Conservation (phyloP, 2,888 invertebrate species). For the Allygus modestus region DNA sequence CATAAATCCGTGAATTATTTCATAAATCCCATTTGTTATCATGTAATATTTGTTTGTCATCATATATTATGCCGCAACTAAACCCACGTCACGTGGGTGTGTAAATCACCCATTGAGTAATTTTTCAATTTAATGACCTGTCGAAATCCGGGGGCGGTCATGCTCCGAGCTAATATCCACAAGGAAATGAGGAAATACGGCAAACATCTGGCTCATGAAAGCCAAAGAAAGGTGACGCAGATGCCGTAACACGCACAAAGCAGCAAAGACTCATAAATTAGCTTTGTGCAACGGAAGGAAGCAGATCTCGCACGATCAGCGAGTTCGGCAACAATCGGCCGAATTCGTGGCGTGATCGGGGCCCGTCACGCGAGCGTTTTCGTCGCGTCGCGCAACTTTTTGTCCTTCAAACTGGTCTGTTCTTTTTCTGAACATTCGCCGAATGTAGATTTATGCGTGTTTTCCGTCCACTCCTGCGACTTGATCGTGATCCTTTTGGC, state of each 20-base stretch:
- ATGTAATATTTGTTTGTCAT: too few relatives aligned
- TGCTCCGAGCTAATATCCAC: not conserved
- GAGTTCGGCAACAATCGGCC: slow-evolving; percentile 18
- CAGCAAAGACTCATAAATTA: slow-evolving; percentile 1
- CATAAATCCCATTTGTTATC: too few relatives aligned
- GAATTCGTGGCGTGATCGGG: slow-evolving; percentile 16
- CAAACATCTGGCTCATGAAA: not conserved
- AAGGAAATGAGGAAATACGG: not conserved
- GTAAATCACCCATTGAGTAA: too few relatives aligned
- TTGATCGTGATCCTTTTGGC: slow-evolving; percentile 2
- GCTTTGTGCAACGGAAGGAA: slow-evolving; percentile 1
- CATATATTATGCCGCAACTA: too few relatives aligned
- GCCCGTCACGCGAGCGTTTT: not conserved
- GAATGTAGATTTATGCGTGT: slow-evolving; percentile 47
- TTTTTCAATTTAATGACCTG: not conserved
- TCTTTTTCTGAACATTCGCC: slow-evolving; percentile 6
- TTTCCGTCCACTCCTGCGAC: slow-evolving; percentile 8
- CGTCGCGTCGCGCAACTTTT: not conserved
- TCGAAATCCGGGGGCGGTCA: not conserved
- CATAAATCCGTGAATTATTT: too few relatives aligned
- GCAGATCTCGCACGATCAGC: not conserved
- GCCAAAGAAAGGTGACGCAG: not conserved
- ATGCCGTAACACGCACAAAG: slow-evolving; percentile 10
- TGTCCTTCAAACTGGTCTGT: slow-evolving; percentile 19
- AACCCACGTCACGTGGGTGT: too few relatives aligned